Evolutionary conservation across 2,797 vertebrate genomes (phyloP).

Genomic region (Syngnathus rostellatus): DNA sequence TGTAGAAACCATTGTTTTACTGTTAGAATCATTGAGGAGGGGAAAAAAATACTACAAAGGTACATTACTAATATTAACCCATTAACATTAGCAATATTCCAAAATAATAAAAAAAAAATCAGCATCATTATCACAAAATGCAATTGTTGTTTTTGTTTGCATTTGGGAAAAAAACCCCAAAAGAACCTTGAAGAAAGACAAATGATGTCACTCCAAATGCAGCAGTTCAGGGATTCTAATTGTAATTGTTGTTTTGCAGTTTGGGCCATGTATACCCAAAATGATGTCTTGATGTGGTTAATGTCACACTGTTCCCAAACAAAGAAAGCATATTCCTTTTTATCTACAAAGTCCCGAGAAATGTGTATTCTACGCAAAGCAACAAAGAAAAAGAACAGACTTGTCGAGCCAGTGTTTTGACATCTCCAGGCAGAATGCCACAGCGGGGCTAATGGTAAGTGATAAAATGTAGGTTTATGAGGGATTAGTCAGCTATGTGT

Average conservation of each 20-base stretch:
- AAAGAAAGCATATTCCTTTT: slow-evolving; percentile 50
- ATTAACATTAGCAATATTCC: neutral
- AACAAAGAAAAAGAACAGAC: slow-evolving; percentile 45
- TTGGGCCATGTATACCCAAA: slow-evolving; percentile 16
- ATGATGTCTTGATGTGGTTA: slow-evolving; percentile 23
- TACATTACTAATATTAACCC: slow-evolving; percentile 4
- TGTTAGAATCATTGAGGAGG: neutral
- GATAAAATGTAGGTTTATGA: slow-evolving; percentile 74
- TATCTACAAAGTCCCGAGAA: slow-evolving; percentile 47
- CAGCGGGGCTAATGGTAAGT: slow-evolving; percentile 60
- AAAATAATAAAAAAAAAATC: neutral
- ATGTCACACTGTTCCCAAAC: slow-evolving; percentile 47
- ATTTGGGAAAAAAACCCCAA: neutral
- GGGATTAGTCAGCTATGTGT: slow-evolving; percentile 60
- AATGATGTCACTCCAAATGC: slow-evolving; percentile 19
- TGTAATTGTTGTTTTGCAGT: slow-evolving; percentile 45
- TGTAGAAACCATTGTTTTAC: neutral
- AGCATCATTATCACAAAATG: neutral
- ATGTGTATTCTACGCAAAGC: slow-evolving; percentile 40
- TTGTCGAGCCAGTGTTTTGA: slow-evolving; percentile 57
- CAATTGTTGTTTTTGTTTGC: neutral
- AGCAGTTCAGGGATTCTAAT: slow-evolving; percentile 42
- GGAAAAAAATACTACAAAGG: slow-evolving; percentile 3
- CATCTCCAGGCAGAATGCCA: slow-evolving; percentile 60
- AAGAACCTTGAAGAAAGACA: slow-evolving; percentile 18